These are phyloP conservation scores for Lasioglossum baleicum DNA, from an alignment of 1,140 invertebrate species.

Conservation along the genomic window DNA sequence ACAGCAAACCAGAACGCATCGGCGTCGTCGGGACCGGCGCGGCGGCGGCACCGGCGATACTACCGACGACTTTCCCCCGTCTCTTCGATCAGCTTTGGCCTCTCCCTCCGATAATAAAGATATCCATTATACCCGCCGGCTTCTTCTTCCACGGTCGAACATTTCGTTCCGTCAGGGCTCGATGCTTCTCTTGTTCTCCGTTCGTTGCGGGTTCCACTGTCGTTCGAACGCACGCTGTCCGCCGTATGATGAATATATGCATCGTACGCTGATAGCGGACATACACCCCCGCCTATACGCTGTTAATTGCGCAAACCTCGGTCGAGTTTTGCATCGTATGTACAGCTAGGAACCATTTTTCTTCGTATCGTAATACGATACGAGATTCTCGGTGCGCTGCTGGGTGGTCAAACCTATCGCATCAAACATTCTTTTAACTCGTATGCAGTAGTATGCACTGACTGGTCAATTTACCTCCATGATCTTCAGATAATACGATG, in stretches of 20 bases:
- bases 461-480: too few species aligned
- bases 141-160: conserved; percentile 53
- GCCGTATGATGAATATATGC: conserved; percentile 31
- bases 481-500: too few species aligned
- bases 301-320: conserved; percentile 6
- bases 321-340: background rate
- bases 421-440: too few species aligned
- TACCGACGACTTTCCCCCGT: conserved; percentile 30
- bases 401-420: background rate
- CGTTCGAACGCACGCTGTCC: conserved; percentile 23
- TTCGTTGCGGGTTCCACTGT: conserved; percentile 30
- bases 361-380: background rate
- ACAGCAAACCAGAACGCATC: conserved; percentile 16
- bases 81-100: conserved; percentile 34
- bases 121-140: conserved; percentile 63
- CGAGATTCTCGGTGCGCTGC: background rate
- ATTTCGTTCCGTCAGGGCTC: conserved; percentile 47
- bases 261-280: background rate
- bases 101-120: conserved; percentile 63
- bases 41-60: conserved; percentile 13
- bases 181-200: conserved; percentile 13
- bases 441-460: too few species aligned
- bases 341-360: too few species aligned
- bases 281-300: background rate
- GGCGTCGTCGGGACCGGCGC: conserved; percentile 10